Base-by-base conservation (phyloP, 37 sponge, comb jelly and placozoan species). In the Halichondria panicea region DNA sequence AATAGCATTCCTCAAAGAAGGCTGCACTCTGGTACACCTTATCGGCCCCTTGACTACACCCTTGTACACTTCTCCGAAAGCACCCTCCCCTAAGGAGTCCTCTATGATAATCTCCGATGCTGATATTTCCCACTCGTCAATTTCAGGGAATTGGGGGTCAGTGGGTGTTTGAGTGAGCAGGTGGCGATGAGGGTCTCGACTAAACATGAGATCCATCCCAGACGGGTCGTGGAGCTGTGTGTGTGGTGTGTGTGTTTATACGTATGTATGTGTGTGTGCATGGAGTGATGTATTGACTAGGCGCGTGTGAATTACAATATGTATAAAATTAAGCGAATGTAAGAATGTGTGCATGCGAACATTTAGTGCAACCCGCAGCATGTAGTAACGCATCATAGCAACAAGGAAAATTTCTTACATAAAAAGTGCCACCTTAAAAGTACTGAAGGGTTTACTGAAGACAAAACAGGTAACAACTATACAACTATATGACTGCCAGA, bases 51-150 rank as follows among this genome's bases (percentile, higher is more conserved):
- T 75, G 30, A 89, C n/a, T 18, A 61, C 50, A 13, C 83, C 93
- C 71, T 80, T 84, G 65, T 72, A 88, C 33, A 92, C 93, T 52
- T 88, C 89, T 21, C 93, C 93, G 81, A 92, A 92, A 4, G 75
- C 81, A 0, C 93, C 93, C 34, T 88, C 84, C 8, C 93, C 93
- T 0, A 92, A 71, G 9, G 38, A 44, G 18, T 78, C 55, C 25
- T 84, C 81, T 35, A 92, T 58, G 12, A 81, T 53, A 24, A 92
- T 66, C 38, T 84, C 70, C 31, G 40, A 63, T 0, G 88, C 74
- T 53, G 82, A 37, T 24, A 91, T 0, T 48, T 91, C 92, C 92
- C 92, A 91, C 45, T 91, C 88, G 32, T 91, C 92, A n/a, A 18
- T 25, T 13, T 53, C 30, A 0, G 43, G 30, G 53, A 75, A 18